phyloP scores from a whole-genome alignment of 2,113 vertebrate genomes.

The Seriola dumerili region DNA sequence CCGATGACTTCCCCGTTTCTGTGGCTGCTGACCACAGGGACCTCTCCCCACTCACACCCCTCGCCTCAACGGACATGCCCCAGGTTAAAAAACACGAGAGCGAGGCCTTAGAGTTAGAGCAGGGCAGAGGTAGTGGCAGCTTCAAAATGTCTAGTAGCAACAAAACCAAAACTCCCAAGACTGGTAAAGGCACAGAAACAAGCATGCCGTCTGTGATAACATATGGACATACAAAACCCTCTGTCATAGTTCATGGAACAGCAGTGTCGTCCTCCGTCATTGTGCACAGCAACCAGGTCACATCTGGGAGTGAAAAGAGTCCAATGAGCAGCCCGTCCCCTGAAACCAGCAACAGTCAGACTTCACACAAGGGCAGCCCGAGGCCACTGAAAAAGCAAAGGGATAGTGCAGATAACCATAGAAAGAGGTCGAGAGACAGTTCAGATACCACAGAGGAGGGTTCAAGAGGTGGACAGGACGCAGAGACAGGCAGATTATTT shows the following conservation, averaged over 20 bases:
- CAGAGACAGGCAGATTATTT: conserved; percentile 71
- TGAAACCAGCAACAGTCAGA: conserved; percentile 71
- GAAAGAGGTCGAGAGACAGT: conserved; percentile 76
- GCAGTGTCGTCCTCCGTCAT: conserved; percentile 83
- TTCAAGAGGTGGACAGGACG: conserved; percentile 62
- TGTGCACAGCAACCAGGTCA: conserved; percentile 83
- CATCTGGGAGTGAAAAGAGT: conserved; percentile 84
- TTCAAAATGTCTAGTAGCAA: conserved; percentile 74
- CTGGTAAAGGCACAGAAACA: conserved; percentile 51
- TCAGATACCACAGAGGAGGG: conserved; percentile 69
- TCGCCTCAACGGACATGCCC: conserved; percentile 64
- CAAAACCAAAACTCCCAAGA: conserved; percentile 78
- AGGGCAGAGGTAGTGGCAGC: conserved; percentile 62
- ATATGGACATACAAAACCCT: conserved; percentile 90
- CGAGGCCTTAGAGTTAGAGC: conserved; percentile 70
- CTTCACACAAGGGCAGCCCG: conserved; percentile 74
- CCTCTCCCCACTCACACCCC: conserved; percentile 52
- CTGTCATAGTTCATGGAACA: conserved; percentile 90
- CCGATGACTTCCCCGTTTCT: conserved; percentile 75
- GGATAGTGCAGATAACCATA: conserved; percentile 71
- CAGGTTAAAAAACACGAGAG: conserved; percentile 69
- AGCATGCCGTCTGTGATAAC: conserved; percentile 88
- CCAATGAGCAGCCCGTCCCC: conserved; percentile 68
- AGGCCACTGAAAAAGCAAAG: conserved; percentile 82
- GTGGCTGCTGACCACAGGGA: conserved; percentile 71